Evolutionary conservation across 1,140 invertebrate genomes (phyloP).

Genomic region (Drosophila pseudoananassae): DNA sequence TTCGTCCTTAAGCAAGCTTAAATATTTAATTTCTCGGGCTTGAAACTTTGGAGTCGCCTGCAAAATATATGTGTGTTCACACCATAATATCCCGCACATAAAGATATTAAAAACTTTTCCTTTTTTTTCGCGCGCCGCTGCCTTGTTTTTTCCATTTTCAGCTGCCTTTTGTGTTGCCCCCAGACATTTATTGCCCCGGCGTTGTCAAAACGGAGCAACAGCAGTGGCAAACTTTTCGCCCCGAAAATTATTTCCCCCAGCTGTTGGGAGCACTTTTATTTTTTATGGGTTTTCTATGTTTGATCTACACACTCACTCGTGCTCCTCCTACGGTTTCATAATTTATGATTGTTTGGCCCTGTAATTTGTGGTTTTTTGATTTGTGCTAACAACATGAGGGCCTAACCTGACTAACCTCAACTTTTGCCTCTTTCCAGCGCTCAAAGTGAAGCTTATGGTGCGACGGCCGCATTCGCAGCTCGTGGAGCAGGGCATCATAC

Average conservation of each 20-base stretch:
- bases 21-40: conserved; percentile 66
- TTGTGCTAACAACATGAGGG: conserved; percentile 52
- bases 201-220: conserved; percentile 54
- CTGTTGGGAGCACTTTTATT: conserved; percentile 56
- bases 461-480: conserved; percentile 96
- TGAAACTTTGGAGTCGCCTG: background rate
- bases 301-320: conserved; percentile 35
- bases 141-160: conserved; percentile 56
- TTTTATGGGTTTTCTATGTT: conserved; percentile 71
- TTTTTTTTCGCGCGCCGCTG: conserved; percentile 33
- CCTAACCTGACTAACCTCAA: conserved; percentile 7
- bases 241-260: conserved; percentile 44
- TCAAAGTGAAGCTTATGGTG: conserved; percentile 98
- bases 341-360: conserved; percentile 56
- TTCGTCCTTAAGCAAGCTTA: conserved; percentile 35
- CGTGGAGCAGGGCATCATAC: conserved; percentile 98
- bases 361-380: conserved; percentile 56
- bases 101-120: conserved; percentile 78
- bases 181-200: conserved; percentile 73
- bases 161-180: conserved; percentile 57
- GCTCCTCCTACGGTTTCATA: conserved; percentile 12
- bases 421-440: conserved; percentile 88
- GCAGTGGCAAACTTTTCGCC: conserved; percentile 50
- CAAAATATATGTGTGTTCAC: conserved; percentile 16
- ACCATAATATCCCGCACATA: conserved; percentile 67